Base-by-base conservation (phyloP, 2,888 invertebrate species). In the Noctua comes region DNA sequence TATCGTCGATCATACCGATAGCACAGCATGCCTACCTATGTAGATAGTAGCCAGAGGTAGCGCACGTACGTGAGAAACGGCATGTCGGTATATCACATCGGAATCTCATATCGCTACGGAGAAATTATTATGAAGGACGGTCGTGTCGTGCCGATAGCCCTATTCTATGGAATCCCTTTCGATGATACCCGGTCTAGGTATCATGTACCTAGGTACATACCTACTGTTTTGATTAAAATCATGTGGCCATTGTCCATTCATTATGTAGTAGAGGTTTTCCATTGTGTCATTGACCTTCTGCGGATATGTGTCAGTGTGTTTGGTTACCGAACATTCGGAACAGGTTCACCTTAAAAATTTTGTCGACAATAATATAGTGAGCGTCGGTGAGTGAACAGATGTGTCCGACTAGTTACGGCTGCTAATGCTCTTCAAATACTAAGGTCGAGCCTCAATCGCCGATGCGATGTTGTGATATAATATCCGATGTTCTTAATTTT, bases 221-320 rank as follows among this genome's bases (percentile, higher is more conserved):
- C 27, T 21, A 36, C 36, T 54, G 43, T 51, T 51, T 43, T 36
- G 11, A 54, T 27, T 27, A 27, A 62, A 68, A 59, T 70, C 59
- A 24, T 83, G 36, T 46, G 24, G 51, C 13, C 40, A 36, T 46
- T 51, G 40, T 4, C 24, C 31, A 21, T 64, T 66, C n/a, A 43
- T 43, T 68, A 59, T 5, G 46, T 40, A 62, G 68, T 62, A 64
- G 27, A 73, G 69, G 83, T 86, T 18, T 73, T 51, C n/a, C 31
- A 68, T 46, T 71, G 54, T 66, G 86, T 65, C 84, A 78, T 73
- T 86, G 86, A 86, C 83, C 84, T 86, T 86, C 72, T 85, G 68
- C 59, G 40, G 51, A 66, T 65, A 69, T 77, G 64, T 83, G 84
- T 77, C 71, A 77, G 73, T 73, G 68, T 65, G 62, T 69, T 68